phyloP scores from a whole-genome alignment of 2,113 vertebrate genomes.

The Tachuris rubrigastra region DNA sequence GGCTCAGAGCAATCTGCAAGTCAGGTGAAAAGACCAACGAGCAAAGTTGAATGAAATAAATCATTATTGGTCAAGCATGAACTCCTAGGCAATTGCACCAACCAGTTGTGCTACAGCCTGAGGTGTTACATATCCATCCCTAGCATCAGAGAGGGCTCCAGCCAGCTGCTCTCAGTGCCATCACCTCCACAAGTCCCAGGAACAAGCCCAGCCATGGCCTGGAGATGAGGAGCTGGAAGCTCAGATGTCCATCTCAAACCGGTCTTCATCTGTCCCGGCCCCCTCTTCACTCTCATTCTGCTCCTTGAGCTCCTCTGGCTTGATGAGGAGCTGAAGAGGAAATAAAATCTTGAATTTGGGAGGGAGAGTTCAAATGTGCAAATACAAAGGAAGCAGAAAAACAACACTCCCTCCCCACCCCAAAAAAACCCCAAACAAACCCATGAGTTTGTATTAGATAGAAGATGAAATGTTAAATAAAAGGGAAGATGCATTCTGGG shows the following conservation, averaged over 20 bases:
- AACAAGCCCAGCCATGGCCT: conserved; percentile 1
- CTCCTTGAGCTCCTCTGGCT: conserved; percentile 32
- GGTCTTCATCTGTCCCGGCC: conserved; percentile 79
- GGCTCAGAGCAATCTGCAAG: background rate
- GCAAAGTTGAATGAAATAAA: background rate
- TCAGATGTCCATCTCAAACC: conserved; percentile 76
- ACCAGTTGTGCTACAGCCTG: conserved; percentile 16
- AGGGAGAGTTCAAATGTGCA: background rate
- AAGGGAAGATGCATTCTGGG: background rate
- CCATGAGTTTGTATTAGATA: background rate
- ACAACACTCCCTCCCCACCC: background rate
- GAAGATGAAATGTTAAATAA: background rate
- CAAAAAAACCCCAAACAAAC: background rate
- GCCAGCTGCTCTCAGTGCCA: background rate
- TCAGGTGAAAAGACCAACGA: background rate
- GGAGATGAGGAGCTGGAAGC: background rate
- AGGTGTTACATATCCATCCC: conserved; percentile 26
- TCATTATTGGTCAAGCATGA: conserved; percentile 31
- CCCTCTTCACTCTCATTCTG: conserved; percentile 86
- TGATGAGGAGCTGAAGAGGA: background rate
- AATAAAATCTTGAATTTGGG: background rate
- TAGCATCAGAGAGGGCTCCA: background rate
- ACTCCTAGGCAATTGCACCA: conserved; percentile 31
- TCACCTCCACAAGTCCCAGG: background rate
- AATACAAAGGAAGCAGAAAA: background rate